Evolutionary conservation across 2,113 vertebrate species (phyloP).

Genomic region (Zootoca vivipara): DNA sequence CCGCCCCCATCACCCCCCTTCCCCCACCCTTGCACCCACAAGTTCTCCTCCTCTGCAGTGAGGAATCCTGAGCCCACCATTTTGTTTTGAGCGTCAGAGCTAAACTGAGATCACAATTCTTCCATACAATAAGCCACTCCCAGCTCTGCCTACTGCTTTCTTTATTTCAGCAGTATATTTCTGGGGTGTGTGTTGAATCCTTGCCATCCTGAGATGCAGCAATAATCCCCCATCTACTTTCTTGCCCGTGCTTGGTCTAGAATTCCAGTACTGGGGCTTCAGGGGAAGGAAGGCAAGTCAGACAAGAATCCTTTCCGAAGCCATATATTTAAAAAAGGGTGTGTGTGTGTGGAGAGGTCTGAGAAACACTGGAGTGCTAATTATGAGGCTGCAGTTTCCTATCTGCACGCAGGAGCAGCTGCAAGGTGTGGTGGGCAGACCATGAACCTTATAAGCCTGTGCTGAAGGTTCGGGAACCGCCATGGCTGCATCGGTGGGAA

Average conservation of each 20-base stretch:
- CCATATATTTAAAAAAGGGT: neutral
- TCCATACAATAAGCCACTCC: neutral
- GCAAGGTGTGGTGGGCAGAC: neutral
- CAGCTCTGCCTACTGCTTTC: neutral
- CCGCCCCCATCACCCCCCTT: too few relatives aligned
- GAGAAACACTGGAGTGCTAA: neutral
- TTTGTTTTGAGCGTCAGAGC: too few relatives aligned
- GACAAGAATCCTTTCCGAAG: neutral
- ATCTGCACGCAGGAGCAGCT: neutral
- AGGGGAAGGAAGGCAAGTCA: neutral
- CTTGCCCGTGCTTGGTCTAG: neutral
- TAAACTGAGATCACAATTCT: neutral
- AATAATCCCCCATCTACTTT: neutral
- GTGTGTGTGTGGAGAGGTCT: neutral
- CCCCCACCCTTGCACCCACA: too few relatives aligned
- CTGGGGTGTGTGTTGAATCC: neutral
- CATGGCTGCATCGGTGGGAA: neutral
- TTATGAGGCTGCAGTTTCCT: neutral
- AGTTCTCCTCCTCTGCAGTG: too few relatives aligned
- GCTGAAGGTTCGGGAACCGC: neutral
- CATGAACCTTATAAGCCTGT: too few relatives aligned
- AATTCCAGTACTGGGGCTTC: neutral
- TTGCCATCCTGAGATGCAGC: neutral
- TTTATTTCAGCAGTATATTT: neutral
- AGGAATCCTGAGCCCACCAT: too few relatives aligned